phyloP scores from a whole-genome alignment of 2,113 vertebrate genomes.

The Heterotis niloticus region DNA sequence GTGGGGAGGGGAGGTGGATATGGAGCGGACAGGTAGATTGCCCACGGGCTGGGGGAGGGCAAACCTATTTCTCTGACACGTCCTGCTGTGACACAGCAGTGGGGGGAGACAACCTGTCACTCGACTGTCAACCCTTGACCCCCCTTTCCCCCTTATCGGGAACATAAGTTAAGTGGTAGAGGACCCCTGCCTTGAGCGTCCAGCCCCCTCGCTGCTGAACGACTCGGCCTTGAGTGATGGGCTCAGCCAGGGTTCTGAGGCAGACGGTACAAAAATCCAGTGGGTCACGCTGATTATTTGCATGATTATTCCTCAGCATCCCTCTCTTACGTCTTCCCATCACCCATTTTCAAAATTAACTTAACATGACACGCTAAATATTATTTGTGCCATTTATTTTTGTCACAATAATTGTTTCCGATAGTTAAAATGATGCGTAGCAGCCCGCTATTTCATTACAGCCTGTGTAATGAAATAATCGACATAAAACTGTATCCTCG shows the following conservation, averaged over 20 bases:
- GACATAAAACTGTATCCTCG: too few relatives aligned
- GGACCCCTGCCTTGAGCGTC: conserved; percentile 58
- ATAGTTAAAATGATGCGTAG: too few relatives aligned
- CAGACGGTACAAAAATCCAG: conserved; percentile 62
- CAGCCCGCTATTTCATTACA: too few relatives aligned
- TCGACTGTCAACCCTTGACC: conserved; percentile 83
- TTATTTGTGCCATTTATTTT: too few relatives aligned
- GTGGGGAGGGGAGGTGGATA: conserved; percentile 58
- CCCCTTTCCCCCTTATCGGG: conserved; percentile 67
- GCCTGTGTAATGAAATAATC: too few relatives aligned
- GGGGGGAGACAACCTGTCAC: conserved; percentile 82
- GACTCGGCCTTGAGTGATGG: conserved; percentile 78
- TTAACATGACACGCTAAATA: conserved; percentile 15
- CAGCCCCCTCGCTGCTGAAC: conserved; percentile 62
- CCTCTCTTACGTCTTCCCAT: conserved; percentile 42
- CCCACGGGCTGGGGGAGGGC: conserved; percentile 49
- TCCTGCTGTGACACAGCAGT: conserved; percentile 77
- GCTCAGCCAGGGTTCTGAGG: conserved; percentile 65
- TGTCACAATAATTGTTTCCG: too few relatives aligned
- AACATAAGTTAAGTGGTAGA: conserved; percentile 54
- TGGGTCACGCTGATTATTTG: conserved; percentile 61
- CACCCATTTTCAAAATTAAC: not conserved
- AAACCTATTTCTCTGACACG: conserved; percentile 71
- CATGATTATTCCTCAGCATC: conserved; percentile 73
- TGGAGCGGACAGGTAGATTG: conserved; percentile 66